Evolutionary conservation across 2,888 invertebrate species (phyloP), one percentile per base, ranked within the genome.

Genomic region (Hemithea aestivaria): DNA sequence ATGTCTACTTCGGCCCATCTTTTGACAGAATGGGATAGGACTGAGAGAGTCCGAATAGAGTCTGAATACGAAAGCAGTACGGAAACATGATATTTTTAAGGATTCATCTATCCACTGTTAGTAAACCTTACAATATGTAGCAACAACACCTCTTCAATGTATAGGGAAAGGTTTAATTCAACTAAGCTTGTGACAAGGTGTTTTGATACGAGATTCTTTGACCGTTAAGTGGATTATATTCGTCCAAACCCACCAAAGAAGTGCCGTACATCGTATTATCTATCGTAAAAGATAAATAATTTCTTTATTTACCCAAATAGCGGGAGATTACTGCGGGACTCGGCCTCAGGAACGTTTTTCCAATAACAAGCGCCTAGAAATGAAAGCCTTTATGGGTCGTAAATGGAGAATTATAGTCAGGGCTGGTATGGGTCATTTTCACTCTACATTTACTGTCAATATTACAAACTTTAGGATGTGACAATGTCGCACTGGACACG

Each of bases 371-470:
- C 65, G 69, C 60, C 67, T 60, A 63, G 70, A 66, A 71, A 76
- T 74, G 72, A 73, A 70, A 70, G 70, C 69, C 63, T 76, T 78
- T 76, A 78, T 74, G 62, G 75, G 56, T 63, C 75, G 71, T 79
- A 78, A 79, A 78, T 72, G 69, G 69, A 70, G 72, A 73, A 72
- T 77, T 74, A 79, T 73, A 62, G 73, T 62, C 56, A 55, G 56
- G 48, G 44, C 51, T 57, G 56, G 57, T 54, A 53, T 43, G 57
- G 66, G 67, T 68, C 65, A 66, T 70, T 71, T 67, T 62, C 62
- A 63, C 63, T 56, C 55, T 62, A 64, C 62, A 52, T 62, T 65
- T 58, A 46, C 53, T 53, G 55, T 58, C 62, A 58, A 63, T 67
- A 66, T 61, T 50, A 53, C 38, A 29, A 34, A 53, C 46, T 48